Conservation (phyloP, 2,797 vertebrate genomes). For the Darevskia nairensis region DNA sequence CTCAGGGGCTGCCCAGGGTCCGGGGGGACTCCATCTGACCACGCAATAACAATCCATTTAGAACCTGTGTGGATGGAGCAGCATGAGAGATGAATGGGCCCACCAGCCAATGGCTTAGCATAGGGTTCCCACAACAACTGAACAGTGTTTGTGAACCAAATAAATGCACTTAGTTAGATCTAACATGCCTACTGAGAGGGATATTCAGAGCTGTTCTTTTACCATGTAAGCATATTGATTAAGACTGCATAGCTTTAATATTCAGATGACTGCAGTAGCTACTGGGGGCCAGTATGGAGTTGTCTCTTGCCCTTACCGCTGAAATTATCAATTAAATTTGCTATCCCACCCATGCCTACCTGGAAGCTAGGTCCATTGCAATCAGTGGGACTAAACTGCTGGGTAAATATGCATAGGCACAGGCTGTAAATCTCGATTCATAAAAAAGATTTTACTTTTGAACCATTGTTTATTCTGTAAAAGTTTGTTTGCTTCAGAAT, state of each 20-base stretch:
- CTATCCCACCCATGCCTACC: neutral
- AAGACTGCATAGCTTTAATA: neutral
- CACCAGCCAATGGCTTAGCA: too few relatives aligned
- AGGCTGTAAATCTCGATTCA: neutral
- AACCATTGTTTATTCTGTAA: neutral
- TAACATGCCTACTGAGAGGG: too few relatives aligned
- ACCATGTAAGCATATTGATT: neutral
- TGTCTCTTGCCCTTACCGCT: neutral
- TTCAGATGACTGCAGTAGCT: neutral
- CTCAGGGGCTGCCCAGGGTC: too few relatives aligned
- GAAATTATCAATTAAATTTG: neutral
- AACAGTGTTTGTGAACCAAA: neutral
- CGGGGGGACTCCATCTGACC: too few relatives aligned
- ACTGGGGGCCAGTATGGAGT: too few relatives aligned
- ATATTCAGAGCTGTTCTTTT: neutral
- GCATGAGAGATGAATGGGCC: neutral
- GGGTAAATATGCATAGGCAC: neutral
- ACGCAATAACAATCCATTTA: too few relatives aligned
- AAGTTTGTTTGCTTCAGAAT: constrained; percentile 10
- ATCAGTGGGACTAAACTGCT: neutral
- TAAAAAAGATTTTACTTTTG: neutral
- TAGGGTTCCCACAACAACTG: neutral
- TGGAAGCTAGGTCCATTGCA: neutral
- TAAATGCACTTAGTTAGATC: neutral
- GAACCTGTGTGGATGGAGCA: too few relatives aligned